Base-by-base conservation (phyloP, 2,797 vertebrate genomes). In the Syngnathus rostellatus region DNA sequence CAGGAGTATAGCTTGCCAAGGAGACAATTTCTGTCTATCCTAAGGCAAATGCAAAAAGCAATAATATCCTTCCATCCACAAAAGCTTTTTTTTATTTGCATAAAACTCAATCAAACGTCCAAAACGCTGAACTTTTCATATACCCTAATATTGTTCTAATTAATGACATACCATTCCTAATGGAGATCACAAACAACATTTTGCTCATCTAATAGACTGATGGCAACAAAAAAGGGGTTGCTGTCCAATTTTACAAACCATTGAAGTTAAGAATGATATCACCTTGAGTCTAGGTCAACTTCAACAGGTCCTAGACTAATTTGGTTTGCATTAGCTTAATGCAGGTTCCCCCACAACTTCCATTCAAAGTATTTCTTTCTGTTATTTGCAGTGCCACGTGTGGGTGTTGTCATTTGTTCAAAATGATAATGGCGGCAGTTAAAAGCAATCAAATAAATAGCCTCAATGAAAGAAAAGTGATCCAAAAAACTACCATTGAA, bases 281-380 rank as follows among this genome's bases (percentile, higher is more conserved):
- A 60, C 58, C 40, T 31, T 31, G 31, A 31, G 3, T 31, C 31
- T 31, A 31, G 31, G 31, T 31, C 31, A 31, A 31, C 31, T 31
- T 31, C 31, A 31, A 31, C 3, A 31, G 31, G 2, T 31, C 31
- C 31, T 40, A 39, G 37, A 17, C 37, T 59, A 60, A 60, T 60
- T 60, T 17, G 37, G 11, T 19, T 60, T 40, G 38, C 37, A 60
- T 60, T 61, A 41, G 19, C 59, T 41, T 41, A 40, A 40, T 60
- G 58, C 19, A 7, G 16, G 38, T 39, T 40, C 58, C 3, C 40
- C 55, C 38, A 40, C 19, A 1, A 11, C 58, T 60, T 6, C 10
- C 58, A 40, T 59, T 58, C 37, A 58, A 17, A 17, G 23, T 57
- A 57, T 57, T 57, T 57, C 12, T 57, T 58, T 58, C 55, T 38